Conservation (phyloP, 2,888 invertebrate genomes). For the Campaea margaritaria region DNA sequence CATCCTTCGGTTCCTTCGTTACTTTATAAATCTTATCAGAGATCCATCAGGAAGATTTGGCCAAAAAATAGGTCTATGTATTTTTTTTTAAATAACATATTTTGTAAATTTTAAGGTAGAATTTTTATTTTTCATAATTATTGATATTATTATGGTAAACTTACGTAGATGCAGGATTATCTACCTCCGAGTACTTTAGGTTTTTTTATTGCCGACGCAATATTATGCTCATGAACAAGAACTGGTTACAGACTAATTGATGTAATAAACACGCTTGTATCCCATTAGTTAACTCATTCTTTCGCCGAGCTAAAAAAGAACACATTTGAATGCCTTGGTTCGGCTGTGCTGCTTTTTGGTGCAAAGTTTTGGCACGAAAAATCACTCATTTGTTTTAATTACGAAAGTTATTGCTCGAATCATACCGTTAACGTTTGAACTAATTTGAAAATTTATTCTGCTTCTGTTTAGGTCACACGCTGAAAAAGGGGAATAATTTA, state of each 20-base stretch:
- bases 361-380: too few species aligned
- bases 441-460: too few species aligned
- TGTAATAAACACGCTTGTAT: constrained; percentile 35
- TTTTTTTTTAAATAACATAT: neutral
- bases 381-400: too few species aligned
- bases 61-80: too few species aligned
- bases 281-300: constrained; percentile 27
- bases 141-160: too few species aligned
- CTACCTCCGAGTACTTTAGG: constrained; percentile 7
- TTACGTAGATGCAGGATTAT: constrained; percentile 4
- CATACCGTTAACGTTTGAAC: too few species aligned
- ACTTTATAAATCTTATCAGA: constrained; percentile 14
- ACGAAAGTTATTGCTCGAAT: too few species aligned
- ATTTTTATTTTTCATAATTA: too few species aligned
- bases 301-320: constrained; percentile 16
- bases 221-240: constrained; percentile 34
- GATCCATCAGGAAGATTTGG: neutral
- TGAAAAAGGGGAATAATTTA: neutral
- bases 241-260: constrained; percentile 36
- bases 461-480: too few species aligned
- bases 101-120: too few species aligned
- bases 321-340: constrained; percentile 9
- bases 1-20: constrained; percentile 55
- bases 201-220: constrained; percentile 28
- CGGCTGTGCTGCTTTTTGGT: neutral